Evolutionary conservation across 2,888 invertebrate genomes (phyloP), one percentile per base, ranked within the genome.

Genomic region (Thysanoteuthis rhombus): DNA sequence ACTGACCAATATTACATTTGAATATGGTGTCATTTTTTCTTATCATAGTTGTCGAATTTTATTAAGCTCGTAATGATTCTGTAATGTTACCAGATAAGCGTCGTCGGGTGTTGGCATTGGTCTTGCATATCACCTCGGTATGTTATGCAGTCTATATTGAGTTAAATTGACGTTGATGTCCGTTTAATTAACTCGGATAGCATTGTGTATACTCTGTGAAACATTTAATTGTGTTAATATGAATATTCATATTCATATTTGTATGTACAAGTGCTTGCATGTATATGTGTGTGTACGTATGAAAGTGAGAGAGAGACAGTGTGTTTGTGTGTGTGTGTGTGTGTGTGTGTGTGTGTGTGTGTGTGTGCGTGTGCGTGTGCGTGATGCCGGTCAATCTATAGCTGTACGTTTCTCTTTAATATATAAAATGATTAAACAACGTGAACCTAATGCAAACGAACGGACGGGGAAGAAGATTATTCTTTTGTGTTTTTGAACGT

Each of bases 291-390:
- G 4, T 75, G 36, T 32, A 6, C 36, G 36, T 75, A 16, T 75
- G 3, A 25, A 25, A 22, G 4, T 25, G 0, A 22, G 6, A 0
- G 0, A 12, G 16, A 12, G 3, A 12, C 16, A 0, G 8, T 42
- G 42, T 25, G 25, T 5, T 28, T 22, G 4, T 5, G 22, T 5
- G 25, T 52, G 5, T 47, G 19, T 22, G 16, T 22, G 19, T 19
- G 16, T 47, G 3, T 47, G 19, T 47, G 22, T 47, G 1, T 47
- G 3, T 16, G 19, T 47, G 1, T 47, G 19, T 47, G 19, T 47
- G 19, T 47, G 19, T 47, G 0, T 47, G 19, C 1, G 19, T 8
- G 19, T 47, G 19, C 19, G 19, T 47, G 1, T 16, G 19, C n/a
- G n/a, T n/a, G n/a, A n/a, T n/a, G n/a, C n/a, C n/a, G n/a, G n/a